Conservation (phyloP, 2,797 vertebrate species). For the Mallotus villosus region DNA sequence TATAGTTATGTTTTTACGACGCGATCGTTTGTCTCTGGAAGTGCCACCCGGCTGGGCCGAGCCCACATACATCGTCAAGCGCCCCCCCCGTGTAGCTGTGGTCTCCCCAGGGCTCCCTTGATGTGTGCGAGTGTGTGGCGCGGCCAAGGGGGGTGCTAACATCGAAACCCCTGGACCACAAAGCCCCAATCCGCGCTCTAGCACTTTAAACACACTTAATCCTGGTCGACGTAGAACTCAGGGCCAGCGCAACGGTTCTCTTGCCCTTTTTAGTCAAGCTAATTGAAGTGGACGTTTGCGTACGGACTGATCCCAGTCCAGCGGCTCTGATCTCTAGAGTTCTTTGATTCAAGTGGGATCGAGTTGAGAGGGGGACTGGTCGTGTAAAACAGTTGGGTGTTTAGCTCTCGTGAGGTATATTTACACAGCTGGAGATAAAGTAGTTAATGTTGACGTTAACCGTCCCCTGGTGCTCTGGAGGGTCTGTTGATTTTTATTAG, state of each 20-base stretch:
- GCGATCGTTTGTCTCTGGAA: not conserved
- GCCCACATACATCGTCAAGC: slow-evolving; percentile 22
- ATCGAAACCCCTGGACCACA: slow-evolving; percentile 38
- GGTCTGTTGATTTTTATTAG: not conserved
- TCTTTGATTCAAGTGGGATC: not conserved
- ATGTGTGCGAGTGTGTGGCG: slow-evolving; percentile 46
- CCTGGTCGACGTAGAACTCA: slow-evolving; percentile 20
- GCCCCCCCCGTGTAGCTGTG: slow-evolving; percentile 38
- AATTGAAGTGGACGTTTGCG: not conserved
- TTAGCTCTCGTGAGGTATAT: not conserved
- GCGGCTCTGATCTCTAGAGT: not conserved
- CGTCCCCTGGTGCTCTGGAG: not conserved
- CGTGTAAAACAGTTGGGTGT: not conserved
- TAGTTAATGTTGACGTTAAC: not conserved
- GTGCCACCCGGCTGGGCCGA: slow-evolving; percentile 29
- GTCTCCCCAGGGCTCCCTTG: slow-evolving; percentile 35
- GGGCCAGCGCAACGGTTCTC: not conserved
- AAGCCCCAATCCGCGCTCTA: slow-evolving; percentile 10
- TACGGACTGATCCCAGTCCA: not conserved
- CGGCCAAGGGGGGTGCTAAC: slow-evolving; percentile 50
- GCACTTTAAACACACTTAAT: slow-evolving; percentile 8
- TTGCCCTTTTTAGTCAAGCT: not conserved
- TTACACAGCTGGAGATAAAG: slow-evolving; percentile 1
- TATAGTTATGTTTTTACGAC: slow-evolving; percentile 48
- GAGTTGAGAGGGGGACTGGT: not conserved